These are phyloP conservation scores for Scopus umbretta DNA, from an alignment of 2,113 vertebrate genomes.

Conservation along the genomic window DNA sequence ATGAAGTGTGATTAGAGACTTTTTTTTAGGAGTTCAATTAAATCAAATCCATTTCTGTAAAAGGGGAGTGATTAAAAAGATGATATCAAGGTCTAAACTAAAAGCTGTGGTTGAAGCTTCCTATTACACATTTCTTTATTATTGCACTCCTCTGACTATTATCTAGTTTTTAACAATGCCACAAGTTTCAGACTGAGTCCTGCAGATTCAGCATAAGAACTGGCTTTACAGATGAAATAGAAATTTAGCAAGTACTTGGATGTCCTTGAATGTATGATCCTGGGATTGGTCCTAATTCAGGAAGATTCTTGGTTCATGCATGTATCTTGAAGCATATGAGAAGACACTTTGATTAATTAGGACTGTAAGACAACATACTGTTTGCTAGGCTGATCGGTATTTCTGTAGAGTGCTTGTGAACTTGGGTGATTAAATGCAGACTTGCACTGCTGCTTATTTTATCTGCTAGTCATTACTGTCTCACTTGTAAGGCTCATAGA, in stretches of 20 bases:
- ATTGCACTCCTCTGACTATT: background rate
- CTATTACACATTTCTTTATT: slow-evolving; percentile 22
- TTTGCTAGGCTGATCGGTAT: background rate
- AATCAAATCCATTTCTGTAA: slow-evolving; percentile 66
- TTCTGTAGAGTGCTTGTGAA: background rate
- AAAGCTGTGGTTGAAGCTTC: slow-evolving; percentile 48
- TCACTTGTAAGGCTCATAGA: background rate
- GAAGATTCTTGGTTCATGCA: background rate
- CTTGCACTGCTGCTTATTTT: background rate
- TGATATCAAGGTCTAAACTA: slow-evolving; percentile 50
- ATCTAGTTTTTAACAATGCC: slow-evolving; percentile 31
- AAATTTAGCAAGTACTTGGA: background rate
- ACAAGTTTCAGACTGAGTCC: slow-evolving; percentile 17
- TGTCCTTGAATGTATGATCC: background rate
- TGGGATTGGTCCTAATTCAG: background rate
- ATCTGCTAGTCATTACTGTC: background rate
- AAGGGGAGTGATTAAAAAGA: slow-evolving; percentile 67
- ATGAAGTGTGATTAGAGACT: slow-evolving; percentile 69
- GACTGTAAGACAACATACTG: background rate
- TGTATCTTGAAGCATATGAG: background rate
- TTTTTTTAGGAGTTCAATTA: slow-evolving; percentile 67
- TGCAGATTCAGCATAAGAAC: background rate
- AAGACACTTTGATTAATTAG: background rate
- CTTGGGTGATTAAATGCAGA: background rate
- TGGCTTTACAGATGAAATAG: background rate